Conservation (phyloP, 2,888 invertebrate species). For the Drosophila falleni region DNA sequence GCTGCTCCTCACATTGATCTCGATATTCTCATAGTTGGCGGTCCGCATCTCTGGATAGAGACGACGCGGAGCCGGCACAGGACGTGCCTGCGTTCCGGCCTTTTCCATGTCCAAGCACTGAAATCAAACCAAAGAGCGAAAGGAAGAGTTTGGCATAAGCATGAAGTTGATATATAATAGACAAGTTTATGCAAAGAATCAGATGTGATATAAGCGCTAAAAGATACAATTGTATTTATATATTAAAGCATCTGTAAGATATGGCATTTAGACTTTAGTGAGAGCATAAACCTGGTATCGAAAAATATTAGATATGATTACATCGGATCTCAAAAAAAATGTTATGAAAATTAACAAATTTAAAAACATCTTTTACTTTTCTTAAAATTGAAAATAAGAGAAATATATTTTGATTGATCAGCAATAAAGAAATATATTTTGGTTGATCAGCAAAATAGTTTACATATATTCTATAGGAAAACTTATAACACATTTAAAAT, state of each 20-base stretch:
- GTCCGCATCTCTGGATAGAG: slow-evolving; percentile 77
- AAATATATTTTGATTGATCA: too few relatives aligned
- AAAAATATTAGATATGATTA: too few relatives aligned
- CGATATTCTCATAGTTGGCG: slow-evolving; percentile 84
- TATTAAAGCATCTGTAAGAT: not conserved
- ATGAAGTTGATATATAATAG: slow-evolving; percentile 26
- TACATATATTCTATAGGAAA: too few relatives aligned
- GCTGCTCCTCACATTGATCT: slow-evolving; percentile 71
- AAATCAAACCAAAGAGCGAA: not conserved
- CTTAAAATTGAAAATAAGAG: too few relatives aligned
- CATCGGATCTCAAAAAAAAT: too few relatives aligned
- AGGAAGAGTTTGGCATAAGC: slow-evolving; percentile 30
- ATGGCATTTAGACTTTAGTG: not conserved
- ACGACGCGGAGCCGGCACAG: slow-evolving; percentile 84
- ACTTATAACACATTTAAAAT: too few relatives aligned
- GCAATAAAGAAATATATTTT: too few relatives aligned
- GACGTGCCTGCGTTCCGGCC: slow-evolving; percentile 67
- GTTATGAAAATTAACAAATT: too few relatives aligned
- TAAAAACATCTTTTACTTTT: too few relatives aligned
- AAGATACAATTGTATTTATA: not conserved
- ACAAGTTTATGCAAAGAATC: not conserved
- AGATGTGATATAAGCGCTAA: too few relatives aligned
- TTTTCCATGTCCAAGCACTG: slow-evolving; percentile 56
- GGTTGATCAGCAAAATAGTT: too few relatives aligned
- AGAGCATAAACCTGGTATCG: not conserved